A percentile compares a stretch with the other conserved stretches of the same genome.
phyloP scores from a whole-genome alignment of 2,888 invertebrate genomes.

The Ophion slaviceki region DNA sequence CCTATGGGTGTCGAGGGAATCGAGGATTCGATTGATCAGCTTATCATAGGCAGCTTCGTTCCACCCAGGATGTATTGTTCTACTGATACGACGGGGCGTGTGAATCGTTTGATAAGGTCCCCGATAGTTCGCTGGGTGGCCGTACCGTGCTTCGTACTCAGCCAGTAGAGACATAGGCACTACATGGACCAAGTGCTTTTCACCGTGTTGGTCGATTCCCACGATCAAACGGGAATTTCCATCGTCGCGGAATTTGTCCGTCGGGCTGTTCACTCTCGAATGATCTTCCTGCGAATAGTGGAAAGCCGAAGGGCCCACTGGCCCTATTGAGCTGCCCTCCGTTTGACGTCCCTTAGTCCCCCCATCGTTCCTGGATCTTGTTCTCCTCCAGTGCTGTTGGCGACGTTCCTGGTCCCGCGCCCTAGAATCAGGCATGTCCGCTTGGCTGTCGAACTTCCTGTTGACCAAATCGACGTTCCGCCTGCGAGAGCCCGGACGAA shows the following conservation, averaged over 20 bases:
- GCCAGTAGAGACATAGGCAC: constrained; percentile 64
- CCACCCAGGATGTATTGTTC: constrained; percentile 26
- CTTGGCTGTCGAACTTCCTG: not conserved
- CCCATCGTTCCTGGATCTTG: constrained; percentile 17
- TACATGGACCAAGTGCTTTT: constrained; percentile 76
- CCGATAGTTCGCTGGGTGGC: constrained; percentile 13
- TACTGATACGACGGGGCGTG: constrained; percentile 44
- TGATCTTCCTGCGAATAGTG: constrained; percentile 40
- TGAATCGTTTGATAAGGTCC: constrained; percentile 10
- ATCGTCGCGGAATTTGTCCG: constrained; percentile 16
- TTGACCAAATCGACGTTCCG: not conserved
- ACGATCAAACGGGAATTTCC: constrained; percentile 72
- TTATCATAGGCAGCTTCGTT: constrained; percentile 64
- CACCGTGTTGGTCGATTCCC: constrained; percentile 75
- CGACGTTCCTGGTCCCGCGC: not conserved
- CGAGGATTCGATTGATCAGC: constrained; percentile 68
- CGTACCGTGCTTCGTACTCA: not conserved
- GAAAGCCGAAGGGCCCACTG: constrained; percentile 11
- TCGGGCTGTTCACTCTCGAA: not conserved
- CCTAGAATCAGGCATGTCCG: not conserved
- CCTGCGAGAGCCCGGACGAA: not conserved
- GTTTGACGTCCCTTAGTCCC: constrained; percentile 23
- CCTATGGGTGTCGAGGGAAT: constrained; percentile 72
- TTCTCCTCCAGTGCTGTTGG: constrained; percentile 25
- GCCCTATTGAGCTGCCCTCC: constrained; percentile 5